These are phyloP conservation scores for Melanostigma gelatinosum DNA, from an alignment of 2,113 vertebrate genomes.

Conservation along the genomic window DNA sequence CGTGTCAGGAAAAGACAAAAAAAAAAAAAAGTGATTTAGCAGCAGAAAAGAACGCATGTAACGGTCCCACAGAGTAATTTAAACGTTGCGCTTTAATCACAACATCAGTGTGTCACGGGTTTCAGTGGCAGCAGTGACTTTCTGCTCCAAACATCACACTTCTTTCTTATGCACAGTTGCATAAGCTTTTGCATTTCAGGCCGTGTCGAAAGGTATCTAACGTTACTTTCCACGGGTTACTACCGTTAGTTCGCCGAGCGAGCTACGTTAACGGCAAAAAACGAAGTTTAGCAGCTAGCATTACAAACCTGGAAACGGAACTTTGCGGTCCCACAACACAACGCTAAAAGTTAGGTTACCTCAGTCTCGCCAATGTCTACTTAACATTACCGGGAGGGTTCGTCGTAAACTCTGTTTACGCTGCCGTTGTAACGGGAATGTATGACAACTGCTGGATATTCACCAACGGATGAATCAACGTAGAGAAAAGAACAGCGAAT, in stretches of 20 bases:
- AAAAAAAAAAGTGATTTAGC: neutral
- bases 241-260: neutral
- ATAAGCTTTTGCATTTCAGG: neutral
- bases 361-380: neutral
- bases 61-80: neutral
- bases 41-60: neutral
- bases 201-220: neutral
- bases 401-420: neutral
- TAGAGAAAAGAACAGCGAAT: neutral
- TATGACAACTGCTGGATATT: neutral
- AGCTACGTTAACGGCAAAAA: neutral
- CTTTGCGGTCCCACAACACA: conserved; percentile 14
- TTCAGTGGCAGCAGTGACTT: neutral
- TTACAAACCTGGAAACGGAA: conserved; percentile 67
- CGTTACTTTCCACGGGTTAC: neutral
- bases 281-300: neutral
- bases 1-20: neutral
- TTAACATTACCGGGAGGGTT: neutral
- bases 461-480: neutral
- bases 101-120: neutral
- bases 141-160: neutral
- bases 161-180: no score
- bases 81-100: neutral
- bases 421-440: fast-evolving
- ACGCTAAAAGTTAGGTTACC: neutral